Conservation (phyloP, 2,797 vertebrate species). For the Coluber constrictor region DNA sequence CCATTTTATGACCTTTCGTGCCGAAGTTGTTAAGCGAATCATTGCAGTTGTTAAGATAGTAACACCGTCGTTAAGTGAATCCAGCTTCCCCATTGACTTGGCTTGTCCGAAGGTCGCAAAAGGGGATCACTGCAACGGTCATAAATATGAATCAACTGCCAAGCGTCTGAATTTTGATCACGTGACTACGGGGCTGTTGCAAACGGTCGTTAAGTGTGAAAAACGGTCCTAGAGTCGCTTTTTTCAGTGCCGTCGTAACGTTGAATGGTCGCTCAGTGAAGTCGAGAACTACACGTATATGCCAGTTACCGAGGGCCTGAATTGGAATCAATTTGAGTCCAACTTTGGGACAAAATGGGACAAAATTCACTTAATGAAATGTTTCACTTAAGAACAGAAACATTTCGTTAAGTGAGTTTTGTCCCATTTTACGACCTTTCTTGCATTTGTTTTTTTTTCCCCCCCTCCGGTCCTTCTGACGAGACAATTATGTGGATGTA, state of each 20-base stretch:
- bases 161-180: background rate
- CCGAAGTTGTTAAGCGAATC: background rate
- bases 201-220: background rate
- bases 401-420: no score
- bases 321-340: no score
- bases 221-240: background rate
- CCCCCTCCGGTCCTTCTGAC: background rate
- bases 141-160: background rate
- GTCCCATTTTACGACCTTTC: no score
- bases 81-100: no score
- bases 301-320: no score
- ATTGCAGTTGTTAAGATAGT: background rate
- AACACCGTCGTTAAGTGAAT: no score
- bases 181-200: background rate
- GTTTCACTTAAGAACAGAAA: no score
- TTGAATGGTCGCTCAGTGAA: background rate
- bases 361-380: no score
- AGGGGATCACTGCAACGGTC: background rate
- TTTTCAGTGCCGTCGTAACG: background rate
- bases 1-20: background rate
- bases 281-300: no score
- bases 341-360: no score
- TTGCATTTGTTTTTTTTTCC: background rate
- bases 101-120: background rate
- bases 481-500: background rate